Percentiles rank a stretch among this genome's conserved stretches.
phyloP scores from a whole-genome alignment of 2,113 vertebrate genomes.

The Columba livia region DNA sequence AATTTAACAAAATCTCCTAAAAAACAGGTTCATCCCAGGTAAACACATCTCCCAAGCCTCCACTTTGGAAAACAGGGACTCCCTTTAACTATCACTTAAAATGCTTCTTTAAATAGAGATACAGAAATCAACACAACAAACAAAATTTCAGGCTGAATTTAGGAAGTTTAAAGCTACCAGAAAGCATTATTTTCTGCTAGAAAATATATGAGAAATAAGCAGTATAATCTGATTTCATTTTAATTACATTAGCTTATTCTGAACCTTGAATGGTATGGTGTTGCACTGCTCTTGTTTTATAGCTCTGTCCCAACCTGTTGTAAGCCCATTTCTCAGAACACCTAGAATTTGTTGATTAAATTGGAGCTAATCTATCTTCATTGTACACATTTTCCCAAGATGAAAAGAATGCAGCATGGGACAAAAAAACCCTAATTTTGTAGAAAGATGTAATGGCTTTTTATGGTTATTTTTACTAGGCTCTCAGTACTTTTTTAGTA shows the following conservation, averaged over 20 bases:
- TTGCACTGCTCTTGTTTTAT: background rate
- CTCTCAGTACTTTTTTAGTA: background rate
- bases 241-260: constrained; percentile 10
- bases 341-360: constrained; percentile 35
- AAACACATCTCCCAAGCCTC: fast-evolving
- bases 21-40: fast-evolving
- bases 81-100: background rate
- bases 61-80: background rate
- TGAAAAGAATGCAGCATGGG: background rate
- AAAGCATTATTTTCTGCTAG: background rate
- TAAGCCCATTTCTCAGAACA: constrained; percentile 10
- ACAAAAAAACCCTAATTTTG: background rate
- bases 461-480: constrained; percentile 8
- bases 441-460: constrained; percentile 4
- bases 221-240: background rate
- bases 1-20: background rate
- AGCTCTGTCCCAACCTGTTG: background rate
- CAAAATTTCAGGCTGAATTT: background rate
- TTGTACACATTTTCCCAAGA: constrained; percentile 19
- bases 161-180: background rate
- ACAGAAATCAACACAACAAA: background rate
- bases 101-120: background rate
- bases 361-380: constrained; percentile 32
- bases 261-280: background rate
- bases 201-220: background rate